Evolutionary conservation across 2,797 vertebrate species (phyloP), one percentile per base, ranked within the genome.

Genomic region (Pseudocheirus occidentalis): DNA sequence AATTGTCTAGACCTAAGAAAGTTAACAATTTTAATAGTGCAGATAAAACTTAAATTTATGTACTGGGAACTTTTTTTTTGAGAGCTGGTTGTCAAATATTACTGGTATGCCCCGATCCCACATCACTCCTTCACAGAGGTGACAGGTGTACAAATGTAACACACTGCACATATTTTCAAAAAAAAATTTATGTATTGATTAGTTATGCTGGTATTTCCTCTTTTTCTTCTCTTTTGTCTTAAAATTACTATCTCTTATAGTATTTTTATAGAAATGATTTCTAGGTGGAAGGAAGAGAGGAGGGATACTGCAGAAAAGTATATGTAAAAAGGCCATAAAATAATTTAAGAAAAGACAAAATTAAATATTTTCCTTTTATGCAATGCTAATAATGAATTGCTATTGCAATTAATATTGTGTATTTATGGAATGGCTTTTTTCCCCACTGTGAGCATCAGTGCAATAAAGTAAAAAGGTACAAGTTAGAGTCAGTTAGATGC

Each of bases 401-500:
- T 87, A 27, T 27, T 27, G 2, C 2, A 81, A 81, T 81, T 81
- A 4, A 10, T 40, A 81, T 24, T 46, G 73, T 46, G 0, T 50
- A 27, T 87, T 87, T 81, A 46, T 73, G n/a, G 66, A 40, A 21
- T 62, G 58, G 11, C 29, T 59, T 59, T 21, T 21, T 40, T 4
- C 5, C n/a, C 66, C 31, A 46, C n/a, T 9, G 50, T 46, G 21
- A 87, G 7, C 11, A 0, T 1, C 40, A 87, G 9, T 87, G 27
- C 4, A 9, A 87, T 27, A 24, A 0, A 0, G 31, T 18, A 24
- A 53, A 52, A 31, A 27, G 4, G 9, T 27, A 1, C 0, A 52
- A 24, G 18, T 5, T 7, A 21, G 4, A 10, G 1, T 3, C 28
- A 1, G 3, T n/a, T n/a, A n/a, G n/a, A n/a, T n/a, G 1, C 18